A percentile compares a stretch with the other conserved stretches of the same genome.
These are phyloP conservation scores for western clawed frog (Xenopus tropicalis) DNA, from an alignment of 2,113 vertebrate species.

Conservation along the genomic window UCB_Xtro_10.0 CM004443.2:47481001-47481500, in stretches of 20 bases:
- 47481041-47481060: too few species aligned
- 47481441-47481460: conserved; percentile 52
- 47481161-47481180: neutral
- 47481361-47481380: conserved; percentile 50
- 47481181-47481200: neutral
- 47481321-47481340: conserved; percentile 47
- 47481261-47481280: conserved; percentile 22
- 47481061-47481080: too few species aligned
- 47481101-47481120: too few species aligned
- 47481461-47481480: conserved; percentile 45
- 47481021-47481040: too few species aligned
- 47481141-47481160: too few species aligned
- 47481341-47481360: conserved; percentile 48
- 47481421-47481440: conserved; percentile 49
- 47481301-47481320: conserved; percentile 33
- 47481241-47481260: neutral
- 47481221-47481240: conserved; percentile 17
- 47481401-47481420: conserved; percentile 46
- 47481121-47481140: too few species aligned
- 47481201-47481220: conserved; percentile 13
- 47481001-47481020: too few species aligned
- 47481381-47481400: conserved; percentile 46
- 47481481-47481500: conserved; percentile 50
- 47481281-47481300: conserved; percentile 12
- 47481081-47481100: too few species aligned